A percentile compares a stretch with the other conserved stretches of the same genome.
phyloP scores from a whole-genome alignment of 2,888 invertebrate species.

The Antheraea assamensis region DNA sequence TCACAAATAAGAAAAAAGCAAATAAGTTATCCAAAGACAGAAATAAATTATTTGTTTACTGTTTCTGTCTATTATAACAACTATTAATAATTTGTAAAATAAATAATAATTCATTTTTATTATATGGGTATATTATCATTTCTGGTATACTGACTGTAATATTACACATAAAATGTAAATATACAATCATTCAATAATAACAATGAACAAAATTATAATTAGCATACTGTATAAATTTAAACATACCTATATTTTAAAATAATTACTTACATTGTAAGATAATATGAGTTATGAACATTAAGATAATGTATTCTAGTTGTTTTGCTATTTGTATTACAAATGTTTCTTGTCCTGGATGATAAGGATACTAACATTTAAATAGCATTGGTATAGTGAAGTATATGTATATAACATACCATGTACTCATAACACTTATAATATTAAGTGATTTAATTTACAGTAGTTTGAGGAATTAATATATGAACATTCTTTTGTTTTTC shows the following conservation, averaged over 20 bases:
- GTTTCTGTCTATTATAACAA: no score
- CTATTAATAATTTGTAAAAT: no score
- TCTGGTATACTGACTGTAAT: no score
- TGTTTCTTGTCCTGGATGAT: slow-evolving; percentile 4
- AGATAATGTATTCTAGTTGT: slow-evolving; percentile 6
- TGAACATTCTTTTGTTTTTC: no score
- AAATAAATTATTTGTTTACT: no score
- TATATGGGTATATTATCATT: no score
- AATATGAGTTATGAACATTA: background rate
- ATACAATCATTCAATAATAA: background rate
- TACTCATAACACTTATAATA: background rate
- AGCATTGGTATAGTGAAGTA: background rate
- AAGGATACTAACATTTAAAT: background rate
- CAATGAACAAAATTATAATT: background rate
- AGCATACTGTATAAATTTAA: background rate
- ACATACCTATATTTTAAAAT: background rate
- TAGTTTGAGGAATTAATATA: no score
- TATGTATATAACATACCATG: background rate
- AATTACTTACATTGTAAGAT: slow-evolving; percentile 18
- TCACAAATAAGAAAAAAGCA: no score
- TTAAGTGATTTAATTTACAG: background rate
- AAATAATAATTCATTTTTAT: no score
- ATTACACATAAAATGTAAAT: no score
- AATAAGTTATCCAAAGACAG: no score
- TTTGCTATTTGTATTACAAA: slow-evolving; percentile 17